phyloP scores from a whole-genome alignment of 2,113 vertebrate genomes.

The Elaphurus davidianus region DNA sequence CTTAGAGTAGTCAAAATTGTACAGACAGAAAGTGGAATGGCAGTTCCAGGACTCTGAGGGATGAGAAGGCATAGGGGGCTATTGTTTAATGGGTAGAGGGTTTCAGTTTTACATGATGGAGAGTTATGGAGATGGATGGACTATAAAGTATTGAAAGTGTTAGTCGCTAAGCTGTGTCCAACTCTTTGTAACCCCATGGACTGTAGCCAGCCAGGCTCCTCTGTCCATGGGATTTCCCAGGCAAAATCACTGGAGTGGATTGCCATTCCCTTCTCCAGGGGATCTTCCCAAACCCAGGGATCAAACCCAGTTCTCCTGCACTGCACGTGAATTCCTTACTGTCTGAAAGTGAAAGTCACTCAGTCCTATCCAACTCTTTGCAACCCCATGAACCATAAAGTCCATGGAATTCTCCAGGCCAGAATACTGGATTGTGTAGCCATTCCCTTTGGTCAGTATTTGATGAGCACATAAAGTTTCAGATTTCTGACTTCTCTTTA shows the following conservation, averaged over 20 bases:
- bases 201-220: accelerated
- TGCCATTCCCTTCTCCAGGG: background rate
- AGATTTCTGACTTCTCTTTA: background rate
- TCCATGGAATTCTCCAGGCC: background rate
- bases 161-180: background rate
- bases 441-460: background rate
- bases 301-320: background rate
- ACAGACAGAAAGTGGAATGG: background rate
- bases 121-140: background rate
- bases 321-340: background rate
- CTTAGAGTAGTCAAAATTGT: background rate
- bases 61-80: background rate
- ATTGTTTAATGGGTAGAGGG: background rate
- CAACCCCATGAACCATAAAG: background rate
- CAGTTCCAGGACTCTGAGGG: background rate
- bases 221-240: background rate
- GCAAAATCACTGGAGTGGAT: background rate
- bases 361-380: background rate
- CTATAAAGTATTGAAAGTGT: background rate
- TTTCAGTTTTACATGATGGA: background rate
- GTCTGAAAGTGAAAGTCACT: background rate
- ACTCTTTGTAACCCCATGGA: background rate
- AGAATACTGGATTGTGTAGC: background rate
- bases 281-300: background rate
- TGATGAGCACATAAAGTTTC: background rate